Evolutionary conservation across 2,888 invertebrate species (phyloP), one percentile per base, ranked within the genome.

Genomic region (Phrixothrix hirtus): DNA sequence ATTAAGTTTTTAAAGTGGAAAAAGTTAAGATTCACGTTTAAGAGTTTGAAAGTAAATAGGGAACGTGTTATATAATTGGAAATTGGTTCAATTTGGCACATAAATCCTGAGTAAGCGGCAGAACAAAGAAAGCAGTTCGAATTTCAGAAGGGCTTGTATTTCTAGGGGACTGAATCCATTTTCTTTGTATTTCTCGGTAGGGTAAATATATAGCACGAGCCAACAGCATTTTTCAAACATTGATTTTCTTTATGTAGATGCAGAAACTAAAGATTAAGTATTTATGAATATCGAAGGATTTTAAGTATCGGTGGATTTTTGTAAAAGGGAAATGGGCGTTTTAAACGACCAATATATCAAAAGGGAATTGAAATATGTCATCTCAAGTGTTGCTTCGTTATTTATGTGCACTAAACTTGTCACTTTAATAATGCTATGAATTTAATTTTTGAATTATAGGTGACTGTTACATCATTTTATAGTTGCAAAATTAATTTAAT

Each of bases 141-240:
- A 55, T 67, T 65, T 61, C 65, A 64, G 25, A 51, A 54, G 61
- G 61, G 64, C 60, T 62, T 58, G 59, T 54, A 43, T 65, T 61
- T 59, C 63, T 41, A 10, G 51, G 59, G 62, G 65, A 63, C 54
- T 57, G 57, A 42, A 42, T 55, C 51, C 39, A 58, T 46, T 50
- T 48, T 56, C 63, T 68, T 67, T 68, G 64, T 66, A 54, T 58
- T 58, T 54, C 64, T 50, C 65, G 55, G 64, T 39, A 41, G 52
- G 49, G 63, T 57, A 59, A 34, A 62, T 57, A 55, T 52, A 48
- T 48, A 55, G 65, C 68, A 70, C 68, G 68, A 66, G 68, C 63
- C 63, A 57, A 44, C 21, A 5, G 21, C 21, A 3, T 21, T 7
- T 21, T 21, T 21, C 3, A 21, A 21, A 5, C 12, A 6, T 5